Evolutionary conservation across 2,797 vertebrate genomes (phyloP).

Genomic region (Zenarchopterus dispar): DNA sequence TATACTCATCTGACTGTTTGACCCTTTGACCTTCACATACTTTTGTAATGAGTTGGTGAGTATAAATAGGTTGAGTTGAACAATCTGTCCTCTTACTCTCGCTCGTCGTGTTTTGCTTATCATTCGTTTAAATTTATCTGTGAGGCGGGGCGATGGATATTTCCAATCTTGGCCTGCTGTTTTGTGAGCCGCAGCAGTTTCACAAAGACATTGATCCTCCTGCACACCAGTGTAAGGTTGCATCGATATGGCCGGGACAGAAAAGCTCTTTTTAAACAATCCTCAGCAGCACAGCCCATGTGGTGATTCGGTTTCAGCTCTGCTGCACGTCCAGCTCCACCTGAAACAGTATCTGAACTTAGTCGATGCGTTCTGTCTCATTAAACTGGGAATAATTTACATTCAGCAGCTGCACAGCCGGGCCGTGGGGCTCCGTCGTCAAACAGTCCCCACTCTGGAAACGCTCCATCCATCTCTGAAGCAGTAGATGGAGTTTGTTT

Average conservation of each 20-base stretch:
- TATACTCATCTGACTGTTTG: too few species aligned
- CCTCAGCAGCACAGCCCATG: slow-evolving; percentile 44
- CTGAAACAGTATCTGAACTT: slow-evolving; percentile 37
- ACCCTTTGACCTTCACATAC: too few species aligned
- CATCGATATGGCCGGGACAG: slow-evolving; percentile 65
- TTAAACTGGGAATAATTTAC: slow-evolving; percentile 1
- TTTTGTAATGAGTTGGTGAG: too few species aligned
- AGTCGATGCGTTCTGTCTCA: neutral
- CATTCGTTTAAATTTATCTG: neutral
- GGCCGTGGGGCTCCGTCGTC: too few species aligned
- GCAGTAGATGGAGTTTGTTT: too few species aligned
- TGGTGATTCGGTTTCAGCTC: slow-evolving; percentile 47
- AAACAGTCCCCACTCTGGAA: too few species aligned
- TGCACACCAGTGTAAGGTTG: slow-evolving; percentile 64
- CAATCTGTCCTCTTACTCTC: too few species aligned
- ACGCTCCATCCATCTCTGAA: too few species aligned
- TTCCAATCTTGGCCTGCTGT: slow-evolving; percentile 25
- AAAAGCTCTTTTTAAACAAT: slow-evolving; percentile 28
- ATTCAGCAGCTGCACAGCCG: slow-evolving; percentile 14
- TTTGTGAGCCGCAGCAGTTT: slow-evolving; percentile 65
- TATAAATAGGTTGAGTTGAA: too few species aligned
- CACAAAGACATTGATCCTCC: slow-evolving; percentile 68
- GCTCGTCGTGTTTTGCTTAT: neutral
- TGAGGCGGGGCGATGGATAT: slow-evolving; percentile 8
- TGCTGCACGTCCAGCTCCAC: slow-evolving; percentile 35